Conservation (phyloP, 2,113 vertebrate genomes). For the Callaeas wilsoni region DNA sequence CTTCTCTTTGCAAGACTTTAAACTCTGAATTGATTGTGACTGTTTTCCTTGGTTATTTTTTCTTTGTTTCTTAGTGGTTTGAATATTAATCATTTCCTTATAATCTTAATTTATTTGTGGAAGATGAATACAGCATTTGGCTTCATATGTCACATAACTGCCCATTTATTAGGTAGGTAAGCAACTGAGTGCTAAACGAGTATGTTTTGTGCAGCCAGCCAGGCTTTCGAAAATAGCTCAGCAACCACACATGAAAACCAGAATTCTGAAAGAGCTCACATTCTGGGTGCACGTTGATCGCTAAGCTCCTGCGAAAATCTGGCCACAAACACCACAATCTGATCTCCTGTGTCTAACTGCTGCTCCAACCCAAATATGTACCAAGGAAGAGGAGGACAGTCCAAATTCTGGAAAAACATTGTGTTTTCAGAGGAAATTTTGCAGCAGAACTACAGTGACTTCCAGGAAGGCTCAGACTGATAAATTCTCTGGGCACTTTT, state of each 20-base stretch:
- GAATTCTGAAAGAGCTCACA: constrained; percentile 26
- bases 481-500: not conserved
- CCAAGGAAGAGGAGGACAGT: not conserved
- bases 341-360: not conserved
- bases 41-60: not conserved
- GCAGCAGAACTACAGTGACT: not conserved
- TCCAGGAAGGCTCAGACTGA: not conserved
- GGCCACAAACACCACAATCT: constrained; percentile 14
- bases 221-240: constrained; percentile 41
- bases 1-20: not conserved
- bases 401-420: not conserved
- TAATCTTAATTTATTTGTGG: not conserved
- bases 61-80: not conserved
- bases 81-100: not conserved
- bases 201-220: not conserved
- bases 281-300: not conserved
- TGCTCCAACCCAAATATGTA: not conserved
- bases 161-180: not conserved
- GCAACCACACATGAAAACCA: not conserved
- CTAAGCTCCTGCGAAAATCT: constrained; percentile 15
- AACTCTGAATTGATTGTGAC: not conserved
- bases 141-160: not conserved
- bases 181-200: not conserved
- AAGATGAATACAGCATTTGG: not conserved
- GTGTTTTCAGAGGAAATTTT: not conserved